phyloP scores from a whole-genome alignment of 1,140 invertebrate species.

The Pogonomyrmex barbatus region DNA sequence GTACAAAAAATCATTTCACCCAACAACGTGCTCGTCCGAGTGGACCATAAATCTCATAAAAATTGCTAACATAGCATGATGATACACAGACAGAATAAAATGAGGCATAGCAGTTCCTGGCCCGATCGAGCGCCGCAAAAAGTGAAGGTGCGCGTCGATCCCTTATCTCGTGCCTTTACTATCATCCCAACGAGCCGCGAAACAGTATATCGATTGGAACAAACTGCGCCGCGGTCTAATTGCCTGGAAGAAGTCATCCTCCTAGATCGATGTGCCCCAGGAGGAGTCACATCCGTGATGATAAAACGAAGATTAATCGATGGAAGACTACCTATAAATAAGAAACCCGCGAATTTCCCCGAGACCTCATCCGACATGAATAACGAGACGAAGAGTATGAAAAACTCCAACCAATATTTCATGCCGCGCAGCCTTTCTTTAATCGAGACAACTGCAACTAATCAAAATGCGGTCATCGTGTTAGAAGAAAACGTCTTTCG shows the following conservation, averaged over 20 bases:
- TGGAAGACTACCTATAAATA: background rate
- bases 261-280: conserved; percentile 52
- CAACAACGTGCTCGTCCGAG: background rate
- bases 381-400: background rate
- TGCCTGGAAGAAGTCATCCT: conserved; percentile 64
- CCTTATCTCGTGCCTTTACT: conserved; percentile 77
- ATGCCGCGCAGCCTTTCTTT: conserved; percentile 5
- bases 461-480: background rate
- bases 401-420: conserved; percentile 5
- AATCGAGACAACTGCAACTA: conserved; percentile 1
- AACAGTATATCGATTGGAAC: conserved; percentile 44
- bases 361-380: conserved; percentile 8
- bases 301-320: conserved; percentile 58
- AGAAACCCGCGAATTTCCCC: background rate
- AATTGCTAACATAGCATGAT: conserved; percentile 68
- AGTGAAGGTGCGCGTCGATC: conserved; percentile 78
- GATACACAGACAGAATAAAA: conserved; percentile 68
- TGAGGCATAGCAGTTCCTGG: conserved; percentile 80
- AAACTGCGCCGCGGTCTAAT: background rate
- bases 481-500: conserved; percentile 18
- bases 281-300: conserved; percentile 14
- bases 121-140: conserved; percentile 73
- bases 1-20: background rate
- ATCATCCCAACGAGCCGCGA: conserved; percentile 76
- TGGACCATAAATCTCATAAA: conserved; percentile 14